Evolutionary conservation across 2,797 vertebrate genomes (phyloP), one percentile per base, ranked within the genome.

Genomic region (Schizopygopsis pylzovi): DNA sequence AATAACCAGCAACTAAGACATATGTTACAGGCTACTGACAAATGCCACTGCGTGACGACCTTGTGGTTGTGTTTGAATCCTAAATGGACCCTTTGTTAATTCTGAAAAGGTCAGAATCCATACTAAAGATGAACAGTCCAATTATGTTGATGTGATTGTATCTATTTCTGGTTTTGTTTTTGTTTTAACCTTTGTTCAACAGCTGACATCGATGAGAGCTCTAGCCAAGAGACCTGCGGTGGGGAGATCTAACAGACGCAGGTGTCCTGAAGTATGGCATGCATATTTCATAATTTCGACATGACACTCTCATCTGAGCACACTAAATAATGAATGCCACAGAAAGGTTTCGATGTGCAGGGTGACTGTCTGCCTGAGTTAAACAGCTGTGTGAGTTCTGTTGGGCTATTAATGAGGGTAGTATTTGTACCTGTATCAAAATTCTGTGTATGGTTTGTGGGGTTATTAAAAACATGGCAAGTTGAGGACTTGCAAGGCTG

Each of bases 231-330:
- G 81, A 81, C 70, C 76, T 80, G 87, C 72, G 25, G 65, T 79
- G 65, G 73, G 0, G 73, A 45, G 83, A 73, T 72, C 67, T 72
- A 61, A 71, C 86, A 79, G 84, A 88, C 85, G 78, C 87, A 87
- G 88, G 87, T 89, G 87, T 83, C 86, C 73, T 76, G 82, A 86
- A 85, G 82, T 84, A 72, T 86, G 68, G 65, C 82, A 90, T 89
- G 81, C 86, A 90, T 87, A 89, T 86, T 88, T 90, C 84, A 90
- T 90, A 82, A 89, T 88, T 90, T 83, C 61, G 68, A 71, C 86
- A 86, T 87, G 81, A 87, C 76, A 79, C 76, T 75, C 25, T 82
- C 82, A 81, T 87, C 87, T 81, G 84, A 80, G 84, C 80, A 78
- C 79, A 86, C 82, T 89, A 86, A 89, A 90, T 87, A 88, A 90